phyloP scores from a whole-genome alignment of 2,113 vertebrate genomes.

The Nettapus auritus region DNA sequence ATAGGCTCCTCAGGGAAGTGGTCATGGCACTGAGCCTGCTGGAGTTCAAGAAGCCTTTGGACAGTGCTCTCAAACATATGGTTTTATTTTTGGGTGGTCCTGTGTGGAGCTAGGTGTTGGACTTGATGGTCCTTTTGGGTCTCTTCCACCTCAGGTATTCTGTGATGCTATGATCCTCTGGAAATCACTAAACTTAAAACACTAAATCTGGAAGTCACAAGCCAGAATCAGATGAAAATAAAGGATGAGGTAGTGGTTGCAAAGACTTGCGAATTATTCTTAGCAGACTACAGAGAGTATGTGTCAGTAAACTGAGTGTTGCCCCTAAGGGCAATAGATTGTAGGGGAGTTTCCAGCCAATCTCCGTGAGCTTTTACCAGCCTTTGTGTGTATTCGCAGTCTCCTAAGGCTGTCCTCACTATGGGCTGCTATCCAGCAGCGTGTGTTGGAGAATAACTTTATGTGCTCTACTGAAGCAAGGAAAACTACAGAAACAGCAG shows the following conservation, averaged over 20 bases:
- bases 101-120: background rate
- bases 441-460: background rate
- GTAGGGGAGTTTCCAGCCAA: background rate
- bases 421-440: background rate
- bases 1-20: background rate
- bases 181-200: background rate
- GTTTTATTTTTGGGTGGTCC: background rate
- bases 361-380: background rate
- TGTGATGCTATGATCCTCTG: background rate
- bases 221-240: background rate
- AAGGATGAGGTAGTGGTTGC: background rate
- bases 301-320: background rate
- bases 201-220: background rate
- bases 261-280: background rate
- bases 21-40: background rate
- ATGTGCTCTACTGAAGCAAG: slow-evolving; percentile 8
- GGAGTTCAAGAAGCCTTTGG: background rate
- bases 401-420: background rate
- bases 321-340: background rate
- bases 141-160: background rate
- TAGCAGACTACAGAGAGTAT: background rate
- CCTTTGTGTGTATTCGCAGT: rapidly evolving
- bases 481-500: background rate
- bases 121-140: background rate
- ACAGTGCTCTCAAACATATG: background rate